Base-by-base conservation (phyloP, 2,888 invertebrate species). In the Meganola albula region DNA sequence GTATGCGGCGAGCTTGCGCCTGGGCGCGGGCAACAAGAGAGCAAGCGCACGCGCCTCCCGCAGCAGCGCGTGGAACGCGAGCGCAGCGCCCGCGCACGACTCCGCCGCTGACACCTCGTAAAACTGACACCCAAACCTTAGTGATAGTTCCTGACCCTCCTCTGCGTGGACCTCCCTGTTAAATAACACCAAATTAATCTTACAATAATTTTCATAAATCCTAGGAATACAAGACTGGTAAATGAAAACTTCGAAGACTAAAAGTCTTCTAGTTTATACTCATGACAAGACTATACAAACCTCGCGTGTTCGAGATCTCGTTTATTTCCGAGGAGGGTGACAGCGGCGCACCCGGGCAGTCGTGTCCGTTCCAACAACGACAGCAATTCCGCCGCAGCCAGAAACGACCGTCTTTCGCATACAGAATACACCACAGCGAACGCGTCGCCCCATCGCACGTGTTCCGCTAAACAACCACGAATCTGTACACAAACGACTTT, bases 21-120 rank as follows among this genome's bases (percentile, higher is more conserved):
- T 82, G 7, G 93, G 92, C 26, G 93, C 89, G 5, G 85, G 87
- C 43, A 93, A 70, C 25, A 93, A 68, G 21, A 93, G 74, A 44
- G 93, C 93, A 1, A 92, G 89, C 9, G 92, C 90, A 31, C 92
- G 85, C n/a, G 93, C 93, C 71, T 93, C 93, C 25, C 92, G 78
- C 26, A 93, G 78, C 35, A 93, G 76, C 10, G 92, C 92, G 65
- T 93, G 92, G 77, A 94, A 94, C 27, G 93, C 93, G 35, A 93
- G 82, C 20, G 93, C 92, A 0, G 94, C 93, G 37, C 94, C 93
- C 0, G 93, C 93, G 56, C 91, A 91, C 56, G 92, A 93, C 71
- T 94, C 94, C 16, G 94, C 94, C 7, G 93, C 94, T 34, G 93
- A 93, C 36, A 94, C 93, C 76, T 94, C 94, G 76, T 93, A 93